Evolutionary conservation across 2,113 vertebrate genomes (phyloP).

Genomic region (Ceyx melanurus): DNA sequence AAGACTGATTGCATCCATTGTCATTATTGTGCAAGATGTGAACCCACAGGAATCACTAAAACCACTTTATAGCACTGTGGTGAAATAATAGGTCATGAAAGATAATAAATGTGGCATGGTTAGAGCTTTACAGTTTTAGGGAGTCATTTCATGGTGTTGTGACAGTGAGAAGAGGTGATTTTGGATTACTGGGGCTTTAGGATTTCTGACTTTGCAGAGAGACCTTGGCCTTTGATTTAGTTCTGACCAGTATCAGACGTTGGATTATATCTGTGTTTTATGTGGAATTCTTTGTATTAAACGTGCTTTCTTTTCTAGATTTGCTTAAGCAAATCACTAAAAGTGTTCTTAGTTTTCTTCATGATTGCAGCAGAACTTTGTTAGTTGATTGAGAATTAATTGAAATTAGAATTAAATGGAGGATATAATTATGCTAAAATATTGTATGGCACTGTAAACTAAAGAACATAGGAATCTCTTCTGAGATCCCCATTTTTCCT

Average conservation of each 20-base stretch:
- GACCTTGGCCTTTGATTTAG: not conserved
- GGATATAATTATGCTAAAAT: not conserved
- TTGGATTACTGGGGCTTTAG: not conserved
- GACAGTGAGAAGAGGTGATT: not conserved
- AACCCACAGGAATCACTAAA: not conserved
- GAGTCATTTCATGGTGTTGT: not conserved
- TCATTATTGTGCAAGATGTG: fast-evolving
- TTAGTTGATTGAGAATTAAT: not conserved
- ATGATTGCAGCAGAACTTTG: not conserved
- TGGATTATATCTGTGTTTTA: not conserved
- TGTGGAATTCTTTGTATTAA: not conserved
- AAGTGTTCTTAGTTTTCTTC: not conserved
- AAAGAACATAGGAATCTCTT: not conserved
- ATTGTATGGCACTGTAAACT: not conserved
- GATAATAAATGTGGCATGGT: not conserved
- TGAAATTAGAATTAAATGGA: not conserved
- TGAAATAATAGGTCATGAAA: not conserved
- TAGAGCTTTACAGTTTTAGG: not conserved
- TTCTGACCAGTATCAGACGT: not conserved
- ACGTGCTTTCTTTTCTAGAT: not conserved
- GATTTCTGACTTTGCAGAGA: not conserved
- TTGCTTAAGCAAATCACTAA: not conserved
- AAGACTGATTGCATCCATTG: not conserved
- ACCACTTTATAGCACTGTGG: not conserved
- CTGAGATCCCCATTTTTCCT: not conserved